Evolutionary conservation across 2,888 invertebrate species (phyloP), one percentile per base, ranked within the genome.

Genomic region (Galeopsomyia nigrocyanea): DNA sequence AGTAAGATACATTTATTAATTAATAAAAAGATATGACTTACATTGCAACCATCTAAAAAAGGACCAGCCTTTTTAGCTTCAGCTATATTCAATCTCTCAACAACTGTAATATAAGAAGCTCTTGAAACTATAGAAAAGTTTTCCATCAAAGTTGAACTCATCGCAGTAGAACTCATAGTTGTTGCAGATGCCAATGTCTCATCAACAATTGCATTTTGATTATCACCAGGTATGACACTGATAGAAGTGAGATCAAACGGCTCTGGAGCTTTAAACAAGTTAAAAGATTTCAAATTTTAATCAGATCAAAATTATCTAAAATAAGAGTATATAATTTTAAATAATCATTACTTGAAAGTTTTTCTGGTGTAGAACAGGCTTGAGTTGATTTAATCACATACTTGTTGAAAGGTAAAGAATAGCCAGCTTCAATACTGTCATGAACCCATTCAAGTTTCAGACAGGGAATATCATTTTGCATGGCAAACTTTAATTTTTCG

Each of bases 1-100:
- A 39, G 7, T 10, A n/a, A n/a, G n/a, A n/a, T n/a, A n/a, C n/a
- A n/a, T n/a, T n/a, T n/a, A n/a, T n/a, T n/a, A 39, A 10, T 39
- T 10, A 39, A 39, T 53, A 26, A 61, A 47, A 64, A 65, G 22
- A 14, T 51, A 51, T 61, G 72, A 88, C 89, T 88, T 85, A 95
- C 94, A 86, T 93, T 94, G 83, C 95, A 97, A 62, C 96, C 96
- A 87, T 97, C 97, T 69, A 97, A 90, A 83, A 96, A 96, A 73
- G 91, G 88, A 47, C 95, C 96, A 75, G 92, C 92, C 82, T 90
- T 90, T 82, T 92, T 93, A 1, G 92, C 91, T 71, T 89, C 88
- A 68, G 90, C 90, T 77, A 94, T 87, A 79, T 93, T 92, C 55
- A 93, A 87, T 68, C 71, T 80, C 0, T 81, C 81, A 16, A 83